Conservation (phyloP, 2,113 vertebrate genomes). For the Mesembrinibis cayennensis region DNA sequence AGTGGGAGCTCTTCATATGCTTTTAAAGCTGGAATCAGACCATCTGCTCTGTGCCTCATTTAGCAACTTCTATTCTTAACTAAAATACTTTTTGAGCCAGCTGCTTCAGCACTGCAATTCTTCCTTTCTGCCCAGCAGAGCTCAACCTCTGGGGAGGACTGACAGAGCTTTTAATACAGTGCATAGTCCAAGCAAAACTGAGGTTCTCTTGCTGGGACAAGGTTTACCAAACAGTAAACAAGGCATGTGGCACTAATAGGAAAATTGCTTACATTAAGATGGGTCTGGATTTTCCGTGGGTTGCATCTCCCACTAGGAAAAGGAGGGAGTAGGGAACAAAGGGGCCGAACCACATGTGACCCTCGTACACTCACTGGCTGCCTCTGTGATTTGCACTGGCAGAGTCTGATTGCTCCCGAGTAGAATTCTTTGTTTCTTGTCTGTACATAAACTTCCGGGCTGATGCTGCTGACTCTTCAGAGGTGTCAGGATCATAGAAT, state of each 20-base stretch:
- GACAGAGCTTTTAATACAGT: not conserved
- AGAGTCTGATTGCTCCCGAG: not conserved
- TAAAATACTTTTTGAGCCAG: constrained; percentile 40
- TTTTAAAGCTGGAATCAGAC: constrained; percentile 47
- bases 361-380: not conserved
- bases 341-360: not conserved
- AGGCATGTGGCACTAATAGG: not conserved
- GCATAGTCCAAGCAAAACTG: not conserved
- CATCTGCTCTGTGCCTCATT: constrained; percentile 47
- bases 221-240: not conserved
- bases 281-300: not conserved
- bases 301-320: not conserved
- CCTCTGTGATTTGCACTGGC: not conserved
- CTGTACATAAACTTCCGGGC: not conserved
- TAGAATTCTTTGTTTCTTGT: not conserved
- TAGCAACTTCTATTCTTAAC: constrained; percentile 58
- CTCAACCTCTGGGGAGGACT: constrained; percentile 9
- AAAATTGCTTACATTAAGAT: not conserved
- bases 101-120: constrained; percentile 6
- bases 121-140: constrained; percentile 24
- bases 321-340: not conserved
- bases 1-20: not conserved
- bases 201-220: not conserved
- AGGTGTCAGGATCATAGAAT: not conserved
- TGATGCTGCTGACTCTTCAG: not conserved